Percentiles rank a stretch among this genome's conserved stretches.
phyloP scores from a whole-genome alignment of 2,797 vertebrate species.

The Nyctalus aviator region DNA sequence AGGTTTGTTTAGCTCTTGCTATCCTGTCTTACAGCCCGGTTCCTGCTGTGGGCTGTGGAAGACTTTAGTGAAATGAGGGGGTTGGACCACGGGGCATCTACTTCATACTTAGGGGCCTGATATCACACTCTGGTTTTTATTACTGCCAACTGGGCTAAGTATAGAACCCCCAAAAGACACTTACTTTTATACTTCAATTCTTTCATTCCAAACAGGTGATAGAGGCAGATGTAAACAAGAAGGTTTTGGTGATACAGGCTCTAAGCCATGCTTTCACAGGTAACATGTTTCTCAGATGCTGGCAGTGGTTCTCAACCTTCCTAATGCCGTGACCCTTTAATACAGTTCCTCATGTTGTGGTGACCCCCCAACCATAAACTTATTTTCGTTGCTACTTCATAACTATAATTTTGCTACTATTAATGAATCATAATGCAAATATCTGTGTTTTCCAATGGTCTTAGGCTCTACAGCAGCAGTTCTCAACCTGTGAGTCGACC shows the following conservation, averaged over 20 bases:
- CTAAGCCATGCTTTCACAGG: neutral
- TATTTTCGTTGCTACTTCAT: too few species aligned
- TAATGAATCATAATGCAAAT: too few species aligned
- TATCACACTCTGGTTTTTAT: conserved; percentile 22
- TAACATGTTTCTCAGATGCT: neutral
- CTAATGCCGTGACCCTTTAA: too few species aligned
- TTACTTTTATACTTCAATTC: conserved; percentile 4
- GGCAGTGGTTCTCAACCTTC: too few species aligned
- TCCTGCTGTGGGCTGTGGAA: neutral
- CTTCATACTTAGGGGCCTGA: neutral
- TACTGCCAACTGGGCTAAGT: neutral
- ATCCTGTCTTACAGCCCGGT: neutral
- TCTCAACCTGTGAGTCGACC: too few species aligned
- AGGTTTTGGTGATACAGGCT: neutral
- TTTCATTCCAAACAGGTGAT: neutral
- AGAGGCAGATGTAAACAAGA: neutral
- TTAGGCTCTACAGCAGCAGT: too few species aligned
- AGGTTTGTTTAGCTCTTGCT: neutral
- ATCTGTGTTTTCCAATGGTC: too few species aligned
- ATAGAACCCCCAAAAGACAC: neutral
- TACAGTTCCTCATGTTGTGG: too few species aligned
- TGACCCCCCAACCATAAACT: too few species aligned
- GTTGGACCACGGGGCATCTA: neutral
- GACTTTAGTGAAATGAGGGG: neutral
- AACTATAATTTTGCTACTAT: too few species aligned